Conservation (phyloP, 1,140 invertebrate species). For the Amyelois transitella region DNA sequence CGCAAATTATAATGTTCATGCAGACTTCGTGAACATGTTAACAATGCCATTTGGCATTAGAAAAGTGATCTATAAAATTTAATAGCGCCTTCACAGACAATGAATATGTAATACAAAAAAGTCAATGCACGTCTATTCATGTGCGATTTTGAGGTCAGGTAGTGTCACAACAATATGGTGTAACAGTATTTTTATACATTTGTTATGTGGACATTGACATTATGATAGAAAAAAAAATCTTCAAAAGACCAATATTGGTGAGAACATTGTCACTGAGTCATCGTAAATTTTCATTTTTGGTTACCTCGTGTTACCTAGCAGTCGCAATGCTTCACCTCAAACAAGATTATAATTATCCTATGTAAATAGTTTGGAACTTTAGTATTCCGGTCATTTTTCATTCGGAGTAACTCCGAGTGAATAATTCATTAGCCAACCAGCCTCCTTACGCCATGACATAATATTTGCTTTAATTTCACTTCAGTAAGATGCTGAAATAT, state of each 20-base stretch:
- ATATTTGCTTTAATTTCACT: not conserved
- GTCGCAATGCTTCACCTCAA: not conserved
- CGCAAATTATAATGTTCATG: no score
- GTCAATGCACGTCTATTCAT: conserved; percentile 16
- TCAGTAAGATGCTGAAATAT: not conserved
- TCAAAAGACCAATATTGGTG: not conserved
- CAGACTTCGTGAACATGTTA: not conserved
- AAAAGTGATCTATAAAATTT: not conserved
- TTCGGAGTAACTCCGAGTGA: conserved; percentile 21
- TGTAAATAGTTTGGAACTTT: conserved; percentile 16
- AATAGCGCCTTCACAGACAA: not conserved
- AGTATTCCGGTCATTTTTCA: conserved; percentile 31
- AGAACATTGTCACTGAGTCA: not conserved
- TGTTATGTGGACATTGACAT: not conserved
- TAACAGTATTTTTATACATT: not conserved
- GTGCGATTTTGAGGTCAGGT: conserved; percentile 22
- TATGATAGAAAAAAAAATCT: not conserved
- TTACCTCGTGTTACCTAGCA: no score
- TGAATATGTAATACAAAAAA: conserved; percentile 8
- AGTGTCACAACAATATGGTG: conserved; percentile 7
- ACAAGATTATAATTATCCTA: conserved; percentile 16
- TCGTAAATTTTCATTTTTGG: no score
- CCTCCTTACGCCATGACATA: not conserved
- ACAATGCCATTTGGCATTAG: not conserved
- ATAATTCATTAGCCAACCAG: conserved; percentile 27